These are phyloP conservation scores for Yponomeuta cagnagella DNA, from an alignment of 2,888 invertebrate genomes.

Conservation along the genomic window DNA sequence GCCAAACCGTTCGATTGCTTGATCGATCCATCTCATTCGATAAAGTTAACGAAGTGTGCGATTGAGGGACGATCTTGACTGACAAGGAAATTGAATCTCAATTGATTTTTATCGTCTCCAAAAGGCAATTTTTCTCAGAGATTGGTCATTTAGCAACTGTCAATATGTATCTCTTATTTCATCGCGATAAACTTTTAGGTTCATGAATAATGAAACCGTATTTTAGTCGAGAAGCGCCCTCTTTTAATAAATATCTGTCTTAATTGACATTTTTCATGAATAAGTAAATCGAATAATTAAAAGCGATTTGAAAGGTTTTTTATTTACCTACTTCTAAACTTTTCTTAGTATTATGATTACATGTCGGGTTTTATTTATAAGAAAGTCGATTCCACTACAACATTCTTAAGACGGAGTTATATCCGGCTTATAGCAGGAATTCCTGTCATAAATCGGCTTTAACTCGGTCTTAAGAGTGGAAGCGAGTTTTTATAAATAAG, in stretches of 20 bases:
- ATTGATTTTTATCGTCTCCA: conserved; percentile 6
- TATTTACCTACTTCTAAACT: background rate
- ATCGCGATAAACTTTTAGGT: background rate
- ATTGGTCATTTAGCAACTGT: background rate
- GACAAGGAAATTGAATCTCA: conserved; percentile 44
- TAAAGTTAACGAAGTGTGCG: conserved; percentile 49
- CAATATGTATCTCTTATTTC: background rate
- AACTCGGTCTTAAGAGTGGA: too few species aligned
- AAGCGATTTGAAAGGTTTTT: background rate
- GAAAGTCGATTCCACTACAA: too few species aligned
- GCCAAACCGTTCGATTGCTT: conserved; percentile 20
- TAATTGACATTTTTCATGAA: background rate
- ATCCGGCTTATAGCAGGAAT: too few species aligned
- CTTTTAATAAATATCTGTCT: background rate
- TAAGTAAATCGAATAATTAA: background rate
- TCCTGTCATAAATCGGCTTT: too few species aligned
- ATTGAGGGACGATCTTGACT: background rate
- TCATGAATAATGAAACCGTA: background rate
- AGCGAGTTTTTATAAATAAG: too few species aligned
- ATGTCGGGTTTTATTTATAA: too few species aligned
- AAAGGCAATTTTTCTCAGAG: background rate
- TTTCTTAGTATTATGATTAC: too few species aligned
- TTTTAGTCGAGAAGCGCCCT: background rate
- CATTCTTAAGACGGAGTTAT: too few species aligned
- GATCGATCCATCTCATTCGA: conserved; percentile 44